phyloP scores from a whole-genome alignment of 64 coral and sea anemone genomes.

The Montipora efflorescens region DNA sequence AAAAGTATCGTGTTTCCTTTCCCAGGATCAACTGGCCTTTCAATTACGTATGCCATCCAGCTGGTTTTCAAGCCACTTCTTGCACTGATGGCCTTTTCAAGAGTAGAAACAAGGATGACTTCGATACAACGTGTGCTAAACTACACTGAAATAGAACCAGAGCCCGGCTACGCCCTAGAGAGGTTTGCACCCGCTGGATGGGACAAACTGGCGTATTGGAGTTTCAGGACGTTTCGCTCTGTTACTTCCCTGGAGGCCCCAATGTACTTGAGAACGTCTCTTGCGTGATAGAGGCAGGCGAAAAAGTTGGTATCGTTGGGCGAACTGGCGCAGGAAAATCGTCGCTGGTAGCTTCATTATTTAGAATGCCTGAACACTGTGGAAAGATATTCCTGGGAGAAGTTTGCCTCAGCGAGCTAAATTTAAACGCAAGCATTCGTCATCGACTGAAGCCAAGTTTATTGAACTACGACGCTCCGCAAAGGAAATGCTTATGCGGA shows the following conservation, averaged over 20 bases:
- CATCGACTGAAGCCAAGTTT: too few relatives aligned
- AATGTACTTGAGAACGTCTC: constrained; percentile 30
- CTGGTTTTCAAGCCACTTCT: not conserved
- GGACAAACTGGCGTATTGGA: constrained; percentile 24
- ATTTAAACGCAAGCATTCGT: too few relatives aligned
- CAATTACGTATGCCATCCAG: constrained; percentile 30
- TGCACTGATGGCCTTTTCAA: too few relatives aligned
- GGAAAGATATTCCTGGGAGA: not conserved
- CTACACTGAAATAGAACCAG: not conserved
- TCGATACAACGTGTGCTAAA: not conserved
- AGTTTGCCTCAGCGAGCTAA: too few relatives aligned
- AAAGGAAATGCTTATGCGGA: too few relatives aligned
- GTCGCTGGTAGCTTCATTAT: constrained; percentile 37
- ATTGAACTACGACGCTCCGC: too few relatives aligned
- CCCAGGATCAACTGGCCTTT: constrained; percentile 9
- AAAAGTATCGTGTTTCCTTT: not conserved
- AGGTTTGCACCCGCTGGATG: not conserved
- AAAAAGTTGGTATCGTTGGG: constrained; percentile 61
- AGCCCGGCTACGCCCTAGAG: constrained; percentile 9
- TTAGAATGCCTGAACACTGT: constrained; percentile 58
- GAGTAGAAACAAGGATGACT: not conserved
- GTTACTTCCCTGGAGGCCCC: constrained; percentile 27
- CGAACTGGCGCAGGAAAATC: constrained; percentile 72
- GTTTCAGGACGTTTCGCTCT: constrained; percentile 17
- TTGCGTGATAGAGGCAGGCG: not conserved